These are phyloP conservation scores for Peromyscus nudipes DNA, from an alignment of 2,797 vertebrate genomes.

Conservation along the genomic window DNA sequence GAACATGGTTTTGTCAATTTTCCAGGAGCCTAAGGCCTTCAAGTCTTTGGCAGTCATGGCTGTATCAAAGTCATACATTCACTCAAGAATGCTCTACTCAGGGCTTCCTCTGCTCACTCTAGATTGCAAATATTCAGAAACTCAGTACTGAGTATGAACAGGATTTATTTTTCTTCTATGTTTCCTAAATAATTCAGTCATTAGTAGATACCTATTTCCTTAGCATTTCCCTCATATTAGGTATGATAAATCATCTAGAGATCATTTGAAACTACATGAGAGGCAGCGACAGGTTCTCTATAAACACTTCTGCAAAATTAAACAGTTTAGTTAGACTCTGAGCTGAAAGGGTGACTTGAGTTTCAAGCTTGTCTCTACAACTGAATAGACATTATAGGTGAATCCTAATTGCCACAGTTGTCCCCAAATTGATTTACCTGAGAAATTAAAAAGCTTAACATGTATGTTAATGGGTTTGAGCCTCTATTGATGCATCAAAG, in stretches of 20 bases:
- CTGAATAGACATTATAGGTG: neutral
- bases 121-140: neutral
- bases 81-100: neutral
- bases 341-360: neutral
- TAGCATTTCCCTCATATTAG: neutral
- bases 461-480: neutral
- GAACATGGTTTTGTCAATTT: neutral
- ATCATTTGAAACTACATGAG: neutral
- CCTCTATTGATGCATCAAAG: neutral
- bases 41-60: neutral
- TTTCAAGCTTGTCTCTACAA: neutral
- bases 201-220: neutral
- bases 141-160: neutral
- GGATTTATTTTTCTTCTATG: neutral
- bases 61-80: neutral
- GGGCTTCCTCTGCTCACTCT: neutral
- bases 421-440: neutral
- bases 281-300: neutral
- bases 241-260: neutral
- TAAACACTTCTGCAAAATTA: neutral
- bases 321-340: neutral
- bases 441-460: neutral
- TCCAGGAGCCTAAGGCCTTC: neutral
- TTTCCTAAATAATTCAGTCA: neutral
- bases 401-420: neutral